phyloP scores from a whole-genome alignment of 2,888 invertebrate species.

The Zonitis immaculata region DNA sequence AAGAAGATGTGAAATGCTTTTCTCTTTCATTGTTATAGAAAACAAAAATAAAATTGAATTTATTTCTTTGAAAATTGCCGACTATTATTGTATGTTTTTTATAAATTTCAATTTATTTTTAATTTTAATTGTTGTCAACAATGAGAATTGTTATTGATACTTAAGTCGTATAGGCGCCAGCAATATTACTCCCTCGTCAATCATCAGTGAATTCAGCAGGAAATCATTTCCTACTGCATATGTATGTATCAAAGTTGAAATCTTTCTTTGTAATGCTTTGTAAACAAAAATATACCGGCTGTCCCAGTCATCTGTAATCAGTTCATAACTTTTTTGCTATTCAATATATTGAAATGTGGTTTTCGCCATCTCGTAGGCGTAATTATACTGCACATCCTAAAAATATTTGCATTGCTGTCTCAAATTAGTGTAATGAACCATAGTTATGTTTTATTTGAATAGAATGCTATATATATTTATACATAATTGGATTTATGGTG shows the following conservation, averaged over 20 bases:
- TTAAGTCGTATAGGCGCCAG: background rate
- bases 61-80: background rate
- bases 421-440: no score
- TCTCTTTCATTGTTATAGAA: background rate
- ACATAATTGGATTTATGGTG: no score
- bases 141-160: background rate
- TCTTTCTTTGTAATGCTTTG: background rate
- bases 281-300: background rate
- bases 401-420: no score
- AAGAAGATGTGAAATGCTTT: background rate
- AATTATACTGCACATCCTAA: no score
- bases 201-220: conserved; percentile 1
- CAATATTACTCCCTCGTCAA: background rate
- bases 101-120: no score
- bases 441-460: no score
- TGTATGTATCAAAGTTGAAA: no score
- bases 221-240: background rate
- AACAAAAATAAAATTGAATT: background rate
- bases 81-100: background rate
- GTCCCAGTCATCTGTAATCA: no score
- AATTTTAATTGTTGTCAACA: background rate
- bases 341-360: no score
- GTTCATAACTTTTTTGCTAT: no score
- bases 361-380: no score
- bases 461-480: no score